Evolutionary conservation across 1,140 invertebrate genomes (phyloP), one percentile per base, ranked within the genome.

Genomic region (Eufriesea mexicana): DNA sequence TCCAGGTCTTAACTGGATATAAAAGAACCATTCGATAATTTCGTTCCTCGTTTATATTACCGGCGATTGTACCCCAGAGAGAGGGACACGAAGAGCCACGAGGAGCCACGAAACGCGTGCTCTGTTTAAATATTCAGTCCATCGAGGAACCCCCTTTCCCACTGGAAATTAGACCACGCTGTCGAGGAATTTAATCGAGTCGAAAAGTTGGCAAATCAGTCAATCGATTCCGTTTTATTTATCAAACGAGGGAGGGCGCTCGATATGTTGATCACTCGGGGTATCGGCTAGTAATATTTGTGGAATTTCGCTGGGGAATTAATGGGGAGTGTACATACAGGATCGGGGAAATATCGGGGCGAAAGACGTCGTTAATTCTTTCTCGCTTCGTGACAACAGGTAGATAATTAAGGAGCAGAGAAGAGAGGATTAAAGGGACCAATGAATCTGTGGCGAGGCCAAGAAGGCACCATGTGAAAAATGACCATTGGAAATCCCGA

Each of bases 401-500:
- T 51, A n/a, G 77, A 79, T 51, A 71, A 79, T 79, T 79, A 61
- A 79, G 25, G 10, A 42, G 10, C 2, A 18, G 55, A 25, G 23
- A 59, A n/a, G 25, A 49, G 45, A 51, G 67, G 49, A 70, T 51
- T 25, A 55, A 35, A 25, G 49, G 23, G n/a, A 5, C 35, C 67
- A 61, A 61, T 61, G 47, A 79, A 71, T 79, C 77, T 45, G 55
- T n/a, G 55, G 8, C 45, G 45, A 57, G n/a, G 55, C 55, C 55
- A 71, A 49, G 67, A 42, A 79, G 45, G 45, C 42, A 14, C 66
- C 14, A 25, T 16, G 57, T 72, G 68, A 79, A 64, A 79, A 79
- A 73, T 72, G 47, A 45, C 68, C 57, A 62, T 35, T 61, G n/a
- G 77, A 71, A 79, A 71, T 73, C 57, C 18, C 55, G 45, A 62